phyloP scores from a whole-genome alignment of 2,797 vertebrate species.

The Tiaroga cobitis region DNA sequence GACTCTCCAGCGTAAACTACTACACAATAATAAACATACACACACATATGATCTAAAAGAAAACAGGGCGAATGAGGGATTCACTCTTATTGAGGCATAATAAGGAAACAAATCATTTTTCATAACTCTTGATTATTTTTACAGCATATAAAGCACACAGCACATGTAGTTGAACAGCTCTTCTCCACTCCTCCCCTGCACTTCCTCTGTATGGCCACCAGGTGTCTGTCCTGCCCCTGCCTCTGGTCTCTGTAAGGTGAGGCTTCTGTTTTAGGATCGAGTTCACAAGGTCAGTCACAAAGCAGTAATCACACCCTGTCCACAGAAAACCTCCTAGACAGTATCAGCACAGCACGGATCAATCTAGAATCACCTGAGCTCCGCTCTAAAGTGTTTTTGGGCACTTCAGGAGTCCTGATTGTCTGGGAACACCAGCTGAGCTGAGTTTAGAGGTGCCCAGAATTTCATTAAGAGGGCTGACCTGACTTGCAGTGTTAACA shows the following conservation, averaged over 20 bases:
- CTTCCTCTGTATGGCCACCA: slow-evolving; percentile 51
- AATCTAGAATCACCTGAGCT: slow-evolving; percentile 31
- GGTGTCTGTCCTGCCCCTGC: slow-evolving; percentile 56
- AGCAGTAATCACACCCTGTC: slow-evolving; percentile 36
- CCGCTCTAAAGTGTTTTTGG: not conserved
- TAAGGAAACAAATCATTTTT: not conserved
- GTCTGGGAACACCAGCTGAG: slow-evolving; percentile 13
- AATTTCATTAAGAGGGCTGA: not conserved
- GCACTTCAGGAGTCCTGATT: slow-evolving; percentile 5
- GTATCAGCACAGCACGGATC: slow-evolving; percentile 31
- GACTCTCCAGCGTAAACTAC: not conserved
- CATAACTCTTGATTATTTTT: not conserved
- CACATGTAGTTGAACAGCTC: too few species aligned
- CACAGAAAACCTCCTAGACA: slow-evolving; percentile 17
- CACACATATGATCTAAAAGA: not conserved
- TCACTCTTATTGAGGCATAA: not conserved
- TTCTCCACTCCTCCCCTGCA: slow-evolving; percentile 6
- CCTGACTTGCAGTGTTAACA: not conserved
- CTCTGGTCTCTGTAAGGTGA: slow-evolving; percentile 44
- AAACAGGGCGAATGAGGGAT: not conserved
- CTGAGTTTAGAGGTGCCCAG: not conserved
- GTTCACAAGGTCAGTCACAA: slow-evolving; percentile 53
- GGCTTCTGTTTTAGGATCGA: slow-evolving; percentile 32
- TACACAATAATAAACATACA: not conserved
- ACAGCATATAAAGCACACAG: not conserved